Conservation (phyloP, 2,888 invertebrate species). For the Parthenolecanium corni region DNA sequence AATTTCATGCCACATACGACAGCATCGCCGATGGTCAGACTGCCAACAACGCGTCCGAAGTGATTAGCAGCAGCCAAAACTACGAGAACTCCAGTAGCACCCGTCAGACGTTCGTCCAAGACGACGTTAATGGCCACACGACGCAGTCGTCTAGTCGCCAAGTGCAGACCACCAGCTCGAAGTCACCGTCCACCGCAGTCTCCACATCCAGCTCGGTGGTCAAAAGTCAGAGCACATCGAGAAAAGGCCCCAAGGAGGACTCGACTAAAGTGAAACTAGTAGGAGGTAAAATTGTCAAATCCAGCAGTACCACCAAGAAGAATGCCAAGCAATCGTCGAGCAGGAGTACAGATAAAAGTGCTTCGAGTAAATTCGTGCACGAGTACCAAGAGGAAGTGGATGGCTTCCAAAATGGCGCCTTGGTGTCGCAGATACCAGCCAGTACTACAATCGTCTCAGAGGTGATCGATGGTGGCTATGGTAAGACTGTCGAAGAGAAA, state of each 20-base stretch:
- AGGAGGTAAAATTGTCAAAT: conserved; percentile 33
- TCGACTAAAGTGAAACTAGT: conserved; percentile 30
- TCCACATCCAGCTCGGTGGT: not conserved
- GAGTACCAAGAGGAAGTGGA: no score
- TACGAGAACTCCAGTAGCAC: not conserved
- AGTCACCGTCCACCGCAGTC: not conserved
- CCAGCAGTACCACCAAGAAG: not conserved
- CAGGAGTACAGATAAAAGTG: not conserved
- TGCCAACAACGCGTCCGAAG: not conserved
- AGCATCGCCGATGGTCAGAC: not conserved
- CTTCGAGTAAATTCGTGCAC: not conserved
- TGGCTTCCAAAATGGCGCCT: conserved; percentile 3
- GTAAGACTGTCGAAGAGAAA: conserved; percentile 7
- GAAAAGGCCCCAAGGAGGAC: conserved; percentile 8
- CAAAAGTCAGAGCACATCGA: not conserved
- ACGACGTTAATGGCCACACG: no score
- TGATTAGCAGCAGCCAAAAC: not conserved
- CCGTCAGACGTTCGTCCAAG: not conserved
- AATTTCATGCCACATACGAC: conserved; percentile 16
- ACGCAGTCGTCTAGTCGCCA: not conserved
- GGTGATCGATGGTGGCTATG: conserved; percentile 4
- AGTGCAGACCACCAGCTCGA: not conserved
- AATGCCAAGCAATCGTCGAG: no score
- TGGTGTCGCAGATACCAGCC: not conserved
- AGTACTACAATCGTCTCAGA: not conserved